Evolutionary conservation across 2,888 invertebrate species (phyloP).

Genomic region (Sarcophaga caerulescens): DNA sequence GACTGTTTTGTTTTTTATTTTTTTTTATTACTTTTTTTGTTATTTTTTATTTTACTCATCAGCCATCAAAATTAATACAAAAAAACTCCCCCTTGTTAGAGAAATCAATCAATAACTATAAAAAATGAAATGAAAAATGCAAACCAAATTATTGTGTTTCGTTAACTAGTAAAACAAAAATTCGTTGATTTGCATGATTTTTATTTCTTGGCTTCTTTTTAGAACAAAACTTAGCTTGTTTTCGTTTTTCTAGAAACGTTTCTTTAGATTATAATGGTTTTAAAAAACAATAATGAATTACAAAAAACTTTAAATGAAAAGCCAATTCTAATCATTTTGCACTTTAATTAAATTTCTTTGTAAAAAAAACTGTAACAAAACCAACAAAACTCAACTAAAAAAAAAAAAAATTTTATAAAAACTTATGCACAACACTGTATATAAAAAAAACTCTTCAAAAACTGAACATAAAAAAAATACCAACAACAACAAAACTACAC

Average conservation of each 20-base stretch:
- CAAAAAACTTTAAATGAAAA: constrained; percentile 32
- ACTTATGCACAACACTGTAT: constrained; percentile 61
- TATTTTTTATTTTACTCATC: constrained; percentile 73
- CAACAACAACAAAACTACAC: constrained; percentile 59
- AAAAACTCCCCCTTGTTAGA: constrained; percentile 59
- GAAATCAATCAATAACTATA: neutral
- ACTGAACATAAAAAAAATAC: constrained; percentile 64
- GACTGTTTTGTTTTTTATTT: constrained; percentile 31
- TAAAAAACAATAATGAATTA: neutral
- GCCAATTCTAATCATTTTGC: constrained; percentile 56
- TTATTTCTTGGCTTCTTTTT: constrained; percentile 59
- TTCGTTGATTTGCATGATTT: constrained; percentile 62
- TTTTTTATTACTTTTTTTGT: constrained; percentile 32
- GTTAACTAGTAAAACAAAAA: constrained; percentile 24
- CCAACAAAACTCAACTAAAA: constrained; percentile 21
- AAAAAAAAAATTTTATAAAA: constrained; percentile 22
- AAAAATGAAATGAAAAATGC: constrained; percentile 30
- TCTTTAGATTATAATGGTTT: neutral
- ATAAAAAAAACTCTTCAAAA: constrained; percentile 50
- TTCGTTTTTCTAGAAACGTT: constrained; percentile 36
- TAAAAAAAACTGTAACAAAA: constrained; percentile 26
- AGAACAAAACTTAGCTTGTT: constrained; percentile 37
- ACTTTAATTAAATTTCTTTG: constrained; percentile 60
- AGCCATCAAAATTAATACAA: constrained; percentile 77
- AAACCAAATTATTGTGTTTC: constrained; percentile 34